Conservation (phyloP, 1,140 invertebrate genomes). For the Wasmannia auropunctata region DNA sequence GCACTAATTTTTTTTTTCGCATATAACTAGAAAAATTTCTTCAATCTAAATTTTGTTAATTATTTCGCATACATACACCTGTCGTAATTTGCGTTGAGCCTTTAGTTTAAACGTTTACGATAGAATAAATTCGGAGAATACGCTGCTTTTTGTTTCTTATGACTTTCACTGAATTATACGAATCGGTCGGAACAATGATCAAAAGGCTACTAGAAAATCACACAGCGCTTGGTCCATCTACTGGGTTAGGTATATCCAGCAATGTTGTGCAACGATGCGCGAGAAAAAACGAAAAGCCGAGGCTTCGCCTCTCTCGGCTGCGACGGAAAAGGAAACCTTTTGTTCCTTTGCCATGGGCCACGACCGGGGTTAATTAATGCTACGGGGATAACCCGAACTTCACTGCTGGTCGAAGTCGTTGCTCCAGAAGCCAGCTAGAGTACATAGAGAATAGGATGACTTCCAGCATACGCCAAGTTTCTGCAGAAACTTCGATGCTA, state of each 20-base stretch:
- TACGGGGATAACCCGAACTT: slow-evolving; percentile 53
- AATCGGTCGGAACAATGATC: slow-evolving; percentile 27
- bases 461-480: neutral
- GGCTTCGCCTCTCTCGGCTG: slow-evolving; percentile 22
- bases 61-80: neutral
- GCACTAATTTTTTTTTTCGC: neutral
- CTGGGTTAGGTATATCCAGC: slow-evolving; percentile 2
- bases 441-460: slow-evolving; percentile 5
- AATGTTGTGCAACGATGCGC: slow-evolving; percentile 43
- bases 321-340: slow-evolving; percentile 61
- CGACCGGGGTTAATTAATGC: slow-evolving; percentile 65
- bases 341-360: slow-evolving; percentile 63
- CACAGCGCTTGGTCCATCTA: neutral
- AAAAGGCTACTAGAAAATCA: slow-evolving; percentile 33
- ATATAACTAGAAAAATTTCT: neutral
- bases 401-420: slow-evolving; percentile 29
- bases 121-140: neutral
- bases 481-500: neutral
- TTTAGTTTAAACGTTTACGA: neutral
- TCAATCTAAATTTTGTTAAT: slow-evolving; percentile 24
- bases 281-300: slow-evolving; percentile 42
- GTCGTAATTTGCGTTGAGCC: neutral
- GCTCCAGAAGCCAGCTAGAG: slow-evolving; percentile 27
- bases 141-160: neutral
- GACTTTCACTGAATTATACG: neutral